Conservation (phyloP, 2,797 vertebrate species). For the Pseudochirops cupreus region DNA sequence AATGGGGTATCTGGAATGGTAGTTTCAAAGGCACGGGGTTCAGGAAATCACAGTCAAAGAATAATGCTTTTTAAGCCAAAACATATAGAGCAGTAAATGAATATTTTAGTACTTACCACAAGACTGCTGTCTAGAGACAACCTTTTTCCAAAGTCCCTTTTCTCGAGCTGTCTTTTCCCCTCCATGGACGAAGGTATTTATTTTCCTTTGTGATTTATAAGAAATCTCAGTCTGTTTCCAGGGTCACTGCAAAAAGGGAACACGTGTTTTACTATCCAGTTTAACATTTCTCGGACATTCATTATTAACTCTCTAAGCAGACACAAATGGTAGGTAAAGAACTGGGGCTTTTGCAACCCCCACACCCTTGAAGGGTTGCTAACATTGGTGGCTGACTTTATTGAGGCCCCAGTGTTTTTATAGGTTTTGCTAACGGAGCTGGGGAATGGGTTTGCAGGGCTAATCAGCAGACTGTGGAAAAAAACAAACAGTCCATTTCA, state of each 20-base stretch:
- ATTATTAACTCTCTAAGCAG: slow-evolving; percentile 79
- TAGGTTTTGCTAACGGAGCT: slow-evolving; percentile 83
- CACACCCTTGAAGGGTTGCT: slow-evolving; percentile 47
- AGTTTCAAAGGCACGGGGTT: slow-evolving; percentile 49
- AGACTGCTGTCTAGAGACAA: slow-evolving; percentile 89
- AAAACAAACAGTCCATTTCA: slow-evolving; percentile 86
- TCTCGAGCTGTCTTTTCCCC: slow-evolving; percentile 87
- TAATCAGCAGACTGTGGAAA: slow-evolving; percentile 84
- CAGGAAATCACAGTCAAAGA: slow-evolving; percentile 70
- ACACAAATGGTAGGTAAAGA: slow-evolving; percentile 63
- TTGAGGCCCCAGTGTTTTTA: slow-evolving; percentile 81
- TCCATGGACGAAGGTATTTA: slow-evolving; percentile 82
- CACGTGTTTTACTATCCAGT: slow-evolving; percentile 75
- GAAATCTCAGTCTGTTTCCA: slow-evolving; percentile 77
- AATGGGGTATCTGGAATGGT: slow-evolving; percentile 64
- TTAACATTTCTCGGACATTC: slow-evolving; percentile 77
- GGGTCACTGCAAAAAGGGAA: slow-evolving; percentile 79
- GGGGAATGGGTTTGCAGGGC: slow-evolving; percentile 85
- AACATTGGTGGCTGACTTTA: slow-evolving; percentile 69
- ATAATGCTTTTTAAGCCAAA: slow-evolving; percentile 71
- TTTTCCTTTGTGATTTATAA: slow-evolving; percentile 80
- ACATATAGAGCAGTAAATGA: slow-evolving; percentile 75
- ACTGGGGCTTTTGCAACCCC: slow-evolving; percentile 24
- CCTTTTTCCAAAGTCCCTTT: slow-evolving; percentile 89
- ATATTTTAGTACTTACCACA: slow-evolving; percentile 88